Base-by-base conservation (phyloP, 1,140 invertebrate genomes). In the Tetraneura akinire region DNA sequence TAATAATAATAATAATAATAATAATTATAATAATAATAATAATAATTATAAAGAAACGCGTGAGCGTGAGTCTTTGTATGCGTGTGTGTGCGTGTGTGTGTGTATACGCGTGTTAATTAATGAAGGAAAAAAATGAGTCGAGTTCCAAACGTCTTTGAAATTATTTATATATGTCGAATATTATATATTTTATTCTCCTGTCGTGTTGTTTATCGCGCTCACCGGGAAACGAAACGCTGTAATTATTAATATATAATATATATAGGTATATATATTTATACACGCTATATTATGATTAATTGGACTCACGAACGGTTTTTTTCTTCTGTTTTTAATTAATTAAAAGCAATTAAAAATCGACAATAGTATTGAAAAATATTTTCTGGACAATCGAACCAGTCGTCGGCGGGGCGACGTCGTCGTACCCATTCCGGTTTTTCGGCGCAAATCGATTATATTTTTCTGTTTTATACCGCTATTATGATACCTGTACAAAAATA, bases 261-360 rank as follows among this genome's bases (percentile, higher is more conserved):
- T n/a, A 57, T 21, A 47, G 9, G 45, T 47, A 47, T 1, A 47
- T 13, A 47, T 11, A 4, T 14, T n/a, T n/a, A n/a, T n/a, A n/a
- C n/a, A 8, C 32, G 32, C 3, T 37, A 37, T 37, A 37, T 8
- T 49, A 71, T 71, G 68, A 71, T 71, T 71, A 71, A 71, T 71
- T 37, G 68, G 66, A 68, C 66, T 68, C 45, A 51, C 45, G 45
- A 51, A 71, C 29, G 66, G 42, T 68, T 68, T n/a, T n/a, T n/a
- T n/a, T n/a, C n/a, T n/a, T n/a, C n/a, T n/a, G n/a, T n/a, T n/a
- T 71, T 71, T 78, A 78, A 78, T 78, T 78, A 78, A 78, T 78
- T 47, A 42, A 78, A 78, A 45, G 74, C 55, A 78, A 78, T 78
- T 78, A 78, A 78, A 78, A 78, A 62, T 32, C 57, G 37, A 78